Conservation (phyloP, 2,113 vertebrate genomes). For the Mungos mungo region DNA sequence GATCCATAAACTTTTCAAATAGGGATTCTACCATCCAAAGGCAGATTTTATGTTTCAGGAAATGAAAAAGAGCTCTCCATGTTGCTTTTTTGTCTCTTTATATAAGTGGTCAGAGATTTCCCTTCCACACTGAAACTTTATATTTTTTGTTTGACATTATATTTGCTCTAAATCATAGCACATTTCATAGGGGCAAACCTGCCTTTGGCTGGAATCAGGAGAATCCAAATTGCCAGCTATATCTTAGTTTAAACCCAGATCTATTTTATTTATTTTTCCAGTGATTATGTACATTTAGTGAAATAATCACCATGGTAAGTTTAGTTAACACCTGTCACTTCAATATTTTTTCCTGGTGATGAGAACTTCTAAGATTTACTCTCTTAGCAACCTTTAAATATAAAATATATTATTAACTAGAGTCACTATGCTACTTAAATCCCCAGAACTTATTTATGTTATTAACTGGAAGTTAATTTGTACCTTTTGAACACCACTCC, state of each 20-base stretch:
- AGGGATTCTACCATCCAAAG: not conserved
- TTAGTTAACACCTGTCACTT: not conserved
- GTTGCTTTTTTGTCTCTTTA: not conserved
- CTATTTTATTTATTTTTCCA: constrained; percentile 37
- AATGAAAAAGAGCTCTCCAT: not conserved
- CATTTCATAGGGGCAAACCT: not conserved
- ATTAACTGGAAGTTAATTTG: not conserved
- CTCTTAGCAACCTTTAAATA: not conserved
- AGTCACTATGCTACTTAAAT: not conserved
- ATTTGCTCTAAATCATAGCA: not conserved
- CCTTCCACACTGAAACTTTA: not conserved
- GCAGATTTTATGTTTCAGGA: not conserved
- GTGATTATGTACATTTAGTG: not conserved
- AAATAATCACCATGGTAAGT: not conserved
- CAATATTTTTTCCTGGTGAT: not conserved
- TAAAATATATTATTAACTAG: not conserved
- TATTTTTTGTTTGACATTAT: not conserved
- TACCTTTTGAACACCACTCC: not conserved
- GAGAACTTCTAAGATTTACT: not conserved
- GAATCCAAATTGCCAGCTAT: constrained; percentile 25
- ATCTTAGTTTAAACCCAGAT: constrained; percentile 51
- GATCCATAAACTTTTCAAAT: not conserved
- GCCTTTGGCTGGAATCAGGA: not conserved
- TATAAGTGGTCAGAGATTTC: not conserved
- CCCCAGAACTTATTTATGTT: not conserved